phyloP scores from a whole-genome alignment of 92 coral and sea anemone species.

The Paramuricea clavata region DNA sequence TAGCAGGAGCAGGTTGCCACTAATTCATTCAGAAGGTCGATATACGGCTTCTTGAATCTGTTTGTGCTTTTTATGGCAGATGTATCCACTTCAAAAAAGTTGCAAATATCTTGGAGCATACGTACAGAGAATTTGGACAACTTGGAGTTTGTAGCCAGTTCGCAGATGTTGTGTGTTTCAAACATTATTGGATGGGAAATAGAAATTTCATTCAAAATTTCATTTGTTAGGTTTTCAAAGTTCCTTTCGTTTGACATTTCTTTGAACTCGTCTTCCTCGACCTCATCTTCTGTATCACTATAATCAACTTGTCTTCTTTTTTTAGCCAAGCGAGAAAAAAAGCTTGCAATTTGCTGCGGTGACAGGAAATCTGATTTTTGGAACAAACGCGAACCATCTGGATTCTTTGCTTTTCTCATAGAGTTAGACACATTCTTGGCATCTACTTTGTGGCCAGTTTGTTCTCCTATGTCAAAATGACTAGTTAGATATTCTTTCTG shows the following conservation, averaged over 20 bases:
- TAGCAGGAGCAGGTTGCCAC: slow-evolving; percentile 59
- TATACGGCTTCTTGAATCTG: slow-evolving; percentile 69
- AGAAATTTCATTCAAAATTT: too few relatives aligned
- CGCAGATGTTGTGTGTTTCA: slow-evolving; percentile 58
- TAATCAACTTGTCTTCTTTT: slow-evolving; percentile 12
- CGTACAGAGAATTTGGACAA: slow-evolving; percentile 59
- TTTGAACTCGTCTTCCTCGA: not conserved
- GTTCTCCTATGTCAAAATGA: slow-evolving; percentile 7
- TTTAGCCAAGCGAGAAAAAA: slow-evolving; percentile 12
- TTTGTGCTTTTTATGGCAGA: slow-evolving; percentile 41
- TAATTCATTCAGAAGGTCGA: slow-evolving; percentile 56
- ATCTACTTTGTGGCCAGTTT: slow-evolving; percentile 16
- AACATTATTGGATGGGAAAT: slow-evolving; percentile 66
- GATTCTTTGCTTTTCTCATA: too few relatives aligned
- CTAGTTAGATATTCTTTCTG: too few relatives aligned
- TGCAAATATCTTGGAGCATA: slow-evolving; percentile 70
- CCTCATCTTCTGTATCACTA: not conserved
- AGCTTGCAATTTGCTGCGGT: too few relatives aligned
- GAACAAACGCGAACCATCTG: too few relatives aligned
- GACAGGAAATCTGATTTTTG: too few relatives aligned
- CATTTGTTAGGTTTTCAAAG: too few relatives aligned
- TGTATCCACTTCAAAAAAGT: slow-evolving; percentile 60
- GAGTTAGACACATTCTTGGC: slow-evolving; percentile 7
- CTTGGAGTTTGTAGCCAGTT: slow-evolving; percentile 52
- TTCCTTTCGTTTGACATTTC: too few relatives aligned